Evolutionary conservation across 1,140 invertebrate genomes (phyloP).

Genomic region (Nephotettix cincticeps): DNA sequence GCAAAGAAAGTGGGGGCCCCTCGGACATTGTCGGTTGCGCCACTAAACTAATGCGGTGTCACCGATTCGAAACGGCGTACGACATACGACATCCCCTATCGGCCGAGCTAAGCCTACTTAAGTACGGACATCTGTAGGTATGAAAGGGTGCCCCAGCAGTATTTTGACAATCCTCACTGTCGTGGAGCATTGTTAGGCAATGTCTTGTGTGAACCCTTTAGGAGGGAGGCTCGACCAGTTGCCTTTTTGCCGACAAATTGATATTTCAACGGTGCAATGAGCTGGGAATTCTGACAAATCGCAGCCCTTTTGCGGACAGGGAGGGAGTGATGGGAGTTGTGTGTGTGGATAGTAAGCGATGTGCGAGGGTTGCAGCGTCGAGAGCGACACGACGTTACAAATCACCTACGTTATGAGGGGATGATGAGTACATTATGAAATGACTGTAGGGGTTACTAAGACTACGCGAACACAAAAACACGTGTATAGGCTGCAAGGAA

Average conservation of each 20-base stretch:
- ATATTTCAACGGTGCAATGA: constrained; percentile 21
- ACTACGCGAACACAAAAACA: too few relatives aligned
- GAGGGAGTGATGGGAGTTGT: too few relatives aligned
- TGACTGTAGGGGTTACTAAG: too few relatives aligned
- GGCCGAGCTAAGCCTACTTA: background rate
- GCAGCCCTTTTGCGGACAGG: background rate
- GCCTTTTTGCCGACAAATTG: constrained; percentile 10
- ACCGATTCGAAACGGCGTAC: background rate
- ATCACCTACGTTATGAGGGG: too few relatives aligned
- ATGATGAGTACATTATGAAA: too few relatives aligned
- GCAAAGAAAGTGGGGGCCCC: background rate
- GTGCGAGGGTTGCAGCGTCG: too few relatives aligned
- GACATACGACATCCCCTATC: background rate
- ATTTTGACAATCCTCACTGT: background rate
- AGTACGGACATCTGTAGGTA: background rate
- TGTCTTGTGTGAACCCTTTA: background rate
- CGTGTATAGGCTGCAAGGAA: too few relatives aligned
- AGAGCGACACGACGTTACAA: too few relatives aligned
- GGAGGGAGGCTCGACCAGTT: background rate
- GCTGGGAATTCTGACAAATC: constrained; percentile 11
- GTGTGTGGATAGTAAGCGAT: too few relatives aligned
- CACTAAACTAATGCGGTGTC: background rate
- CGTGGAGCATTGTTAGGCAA: background rate
- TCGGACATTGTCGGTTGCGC: background rate
- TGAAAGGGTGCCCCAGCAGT: background rate